phyloP scores from a whole-genome alignment of 2,113 vertebrate genomes.

The Macquaria ambigua region DNA sequence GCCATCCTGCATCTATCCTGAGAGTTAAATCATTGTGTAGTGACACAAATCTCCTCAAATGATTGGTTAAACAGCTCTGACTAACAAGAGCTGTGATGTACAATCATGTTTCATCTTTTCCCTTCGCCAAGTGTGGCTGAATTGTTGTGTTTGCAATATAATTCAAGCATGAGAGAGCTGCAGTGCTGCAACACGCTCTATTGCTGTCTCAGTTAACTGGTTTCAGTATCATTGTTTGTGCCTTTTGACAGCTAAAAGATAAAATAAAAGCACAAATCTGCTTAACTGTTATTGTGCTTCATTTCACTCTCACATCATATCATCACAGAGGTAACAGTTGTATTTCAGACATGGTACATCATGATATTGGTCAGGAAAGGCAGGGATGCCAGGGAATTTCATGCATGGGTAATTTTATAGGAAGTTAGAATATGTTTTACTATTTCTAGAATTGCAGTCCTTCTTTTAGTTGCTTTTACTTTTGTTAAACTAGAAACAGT shows the following conservation, averaged over 20 bases:
- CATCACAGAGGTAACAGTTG: neutral
- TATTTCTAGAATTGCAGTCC: neutral
- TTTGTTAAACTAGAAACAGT: neutral
- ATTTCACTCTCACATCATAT: neutral
- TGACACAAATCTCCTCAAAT: conserved; percentile 22
- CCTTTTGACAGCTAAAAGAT: conserved; percentile 4
- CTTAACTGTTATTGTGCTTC: neutral
- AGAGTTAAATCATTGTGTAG: neutral
- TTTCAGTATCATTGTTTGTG: conserved; percentile 15
- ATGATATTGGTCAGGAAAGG: neutral
- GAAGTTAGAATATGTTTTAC: neutral
- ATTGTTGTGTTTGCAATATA: conserved; percentile 17
- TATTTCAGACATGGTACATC: neutral
- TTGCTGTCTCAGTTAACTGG: neutral
- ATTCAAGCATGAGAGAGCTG: neutral
- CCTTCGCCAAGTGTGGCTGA: neutral
- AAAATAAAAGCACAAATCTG: neutral
- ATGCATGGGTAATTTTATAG: neutral
- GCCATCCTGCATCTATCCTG: neutral
- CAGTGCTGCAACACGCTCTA: neutral
- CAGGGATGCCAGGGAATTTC: neutral
- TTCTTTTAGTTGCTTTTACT: neutral
- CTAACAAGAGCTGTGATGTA: neutral
- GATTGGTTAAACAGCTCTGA: conserved; percentile 13
- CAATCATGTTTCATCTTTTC: conserved; percentile 1